Evolutionary conservation across 2,888 invertebrate genomes (phyloP), one percentile per base, ranked within the genome.

Genomic region (Ophion ventricosus): DNA sequence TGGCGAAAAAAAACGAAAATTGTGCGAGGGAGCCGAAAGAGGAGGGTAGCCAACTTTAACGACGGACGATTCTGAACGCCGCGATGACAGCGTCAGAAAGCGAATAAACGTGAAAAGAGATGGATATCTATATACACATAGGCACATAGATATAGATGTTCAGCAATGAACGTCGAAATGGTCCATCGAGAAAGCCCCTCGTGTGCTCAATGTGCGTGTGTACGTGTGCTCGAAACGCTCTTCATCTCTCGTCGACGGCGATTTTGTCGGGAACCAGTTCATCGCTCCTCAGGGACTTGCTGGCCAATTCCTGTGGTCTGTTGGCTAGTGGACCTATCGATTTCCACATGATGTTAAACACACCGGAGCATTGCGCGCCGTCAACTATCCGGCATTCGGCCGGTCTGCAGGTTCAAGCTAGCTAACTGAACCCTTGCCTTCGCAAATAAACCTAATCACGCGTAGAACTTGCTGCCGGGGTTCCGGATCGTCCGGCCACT

Each of bases 361-460:
- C 76, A 76, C 80, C 66, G 54, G 67, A 72, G 57, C 79, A 70
- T 81, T 79, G 80, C 83, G 73, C 69, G 72, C 67, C 80, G 75
- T 76, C 75, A 80, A 20, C 77, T 63, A 20, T 25, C 35, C 69
- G 23, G 25, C 35, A 49, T 57, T 63, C 43, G 40, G 69, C 61
- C 26, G 43, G 61, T n/a, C 61, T 78, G 61, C 23, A 35, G 54
- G 67, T 40, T 29, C 69, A 17, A 57, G 23, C 59, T 29, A 64
- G 57, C 66, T 67, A 73, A 87, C 88, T 87, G 87, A 84, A 88
- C 89, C 89, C 88, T 84, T 84, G 85, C 88, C 88, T 81, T 90
- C 90, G 88, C 91, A 90, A 90, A 91, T 91, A 90, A 91, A 91
- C 89, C 91, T 92, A 91, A 92, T 92, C 91, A 90, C 88, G 89